phyloP scores from a whole-genome alignment of 1,140 invertebrate species.

The Caenorhabditis tropicalis region DNA sequence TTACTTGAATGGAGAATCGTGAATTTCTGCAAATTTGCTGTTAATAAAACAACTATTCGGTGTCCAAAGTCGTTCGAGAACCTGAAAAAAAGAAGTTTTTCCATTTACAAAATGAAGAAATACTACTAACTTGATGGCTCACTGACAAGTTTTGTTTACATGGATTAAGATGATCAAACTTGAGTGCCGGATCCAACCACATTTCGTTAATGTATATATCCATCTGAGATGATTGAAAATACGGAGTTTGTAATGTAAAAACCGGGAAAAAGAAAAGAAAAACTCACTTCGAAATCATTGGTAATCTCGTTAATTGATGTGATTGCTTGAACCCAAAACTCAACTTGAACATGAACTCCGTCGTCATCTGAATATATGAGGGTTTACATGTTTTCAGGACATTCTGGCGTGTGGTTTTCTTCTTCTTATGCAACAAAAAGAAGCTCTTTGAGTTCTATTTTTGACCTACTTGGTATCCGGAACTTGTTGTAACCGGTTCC shows the following conservation, averaged over 20 bases:
- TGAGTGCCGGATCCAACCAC: slow-evolving; percentile 65
- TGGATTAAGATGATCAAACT: slow-evolving; percentile 69
- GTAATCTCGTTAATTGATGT: slow-evolving; percentile 71
- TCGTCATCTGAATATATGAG: slow-evolving; percentile 62
- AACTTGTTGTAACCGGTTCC: slow-evolving; percentile 71
- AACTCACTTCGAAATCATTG: slow-evolving; percentile 70
- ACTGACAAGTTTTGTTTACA: slow-evolving; percentile 71
- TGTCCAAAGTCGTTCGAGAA: slow-evolving; percentile 71
- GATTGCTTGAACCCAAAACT: slow-evolving; percentile 72
- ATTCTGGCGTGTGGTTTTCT: background rate
- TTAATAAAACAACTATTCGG: slow-evolving; percentile 71
- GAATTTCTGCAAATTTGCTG: slow-evolving; percentile 69
- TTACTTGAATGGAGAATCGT: slow-evolving; percentile 69
- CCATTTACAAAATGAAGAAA: background rate
- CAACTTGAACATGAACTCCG: slow-evolving; percentile 68
- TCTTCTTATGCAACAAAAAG: background rate
- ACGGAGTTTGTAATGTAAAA: background rate
- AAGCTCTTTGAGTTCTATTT: background rate
- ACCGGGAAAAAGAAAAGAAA: background rate
- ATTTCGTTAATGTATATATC: slow-evolving; percentile 72
- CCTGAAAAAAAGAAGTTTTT: slow-evolving; percentile 48
- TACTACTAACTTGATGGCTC: slow-evolving; percentile 51
- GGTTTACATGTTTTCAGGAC: background rate
- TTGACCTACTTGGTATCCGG: slow-evolving; percentile 63
- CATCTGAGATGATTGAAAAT: slow-evolving; percentile 62